phyloP scores from a whole-genome alignment of 1,140 invertebrate species.

The Drosophila carrolli region DNA sequence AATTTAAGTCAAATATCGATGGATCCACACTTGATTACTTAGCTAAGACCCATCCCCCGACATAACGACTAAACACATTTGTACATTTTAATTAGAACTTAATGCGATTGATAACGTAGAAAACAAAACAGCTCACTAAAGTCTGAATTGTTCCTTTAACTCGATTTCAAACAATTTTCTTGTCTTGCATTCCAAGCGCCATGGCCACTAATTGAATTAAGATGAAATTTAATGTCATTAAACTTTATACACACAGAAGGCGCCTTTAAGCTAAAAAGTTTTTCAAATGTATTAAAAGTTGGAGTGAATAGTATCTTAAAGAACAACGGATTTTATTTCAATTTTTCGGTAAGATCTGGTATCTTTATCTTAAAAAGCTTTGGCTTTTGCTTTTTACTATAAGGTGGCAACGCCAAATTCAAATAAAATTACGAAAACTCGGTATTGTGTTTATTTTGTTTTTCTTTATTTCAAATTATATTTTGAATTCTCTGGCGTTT shows the following conservation, averaged over 20 bases:
- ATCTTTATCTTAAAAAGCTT: background rate
- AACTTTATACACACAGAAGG: slow-evolving; percentile 29
- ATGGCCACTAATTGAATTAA: slow-evolving; percentile 57
- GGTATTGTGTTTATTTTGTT: slow-evolving; percentile 19
- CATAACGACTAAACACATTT: slow-evolving; percentile 40
- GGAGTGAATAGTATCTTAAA: slow-evolving; percentile 13
- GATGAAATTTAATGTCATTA: slow-evolving; percentile 50
- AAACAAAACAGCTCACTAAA: slow-evolving; percentile 35
- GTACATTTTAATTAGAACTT: slow-evolving; percentile 62
- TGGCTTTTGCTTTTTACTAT: background rate
- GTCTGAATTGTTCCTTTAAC: slow-evolving; percentile 52
- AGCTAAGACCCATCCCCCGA: slow-evolving; percentile 47
- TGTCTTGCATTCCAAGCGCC: slow-evolving; percentile 65
- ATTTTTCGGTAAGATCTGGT: background rate
- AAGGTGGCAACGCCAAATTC: slow-evolving; percentile 15
- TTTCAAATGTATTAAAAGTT: slow-evolving; percentile 50
- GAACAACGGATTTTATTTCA: background rate
- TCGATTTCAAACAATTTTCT: slow-evolving; percentile 18
- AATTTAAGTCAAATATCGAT: slow-evolving; percentile 64
- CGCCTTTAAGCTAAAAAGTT: slow-evolving; percentile 33
- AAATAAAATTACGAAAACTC: background rate
- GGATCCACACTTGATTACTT: slow-evolving; percentile 41
- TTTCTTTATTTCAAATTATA: slow-evolving; percentile 62
- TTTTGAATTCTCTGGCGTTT: slow-evolving; percentile 51
- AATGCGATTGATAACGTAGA: slow-evolving; percentile 26